Percentiles rank a stretch among this genome's conserved stretches.
Evolutionary conservation across 1,140 invertebrate genomes (phyloP).

Genomic region (Dinothrombium tinctorium): DNA sequence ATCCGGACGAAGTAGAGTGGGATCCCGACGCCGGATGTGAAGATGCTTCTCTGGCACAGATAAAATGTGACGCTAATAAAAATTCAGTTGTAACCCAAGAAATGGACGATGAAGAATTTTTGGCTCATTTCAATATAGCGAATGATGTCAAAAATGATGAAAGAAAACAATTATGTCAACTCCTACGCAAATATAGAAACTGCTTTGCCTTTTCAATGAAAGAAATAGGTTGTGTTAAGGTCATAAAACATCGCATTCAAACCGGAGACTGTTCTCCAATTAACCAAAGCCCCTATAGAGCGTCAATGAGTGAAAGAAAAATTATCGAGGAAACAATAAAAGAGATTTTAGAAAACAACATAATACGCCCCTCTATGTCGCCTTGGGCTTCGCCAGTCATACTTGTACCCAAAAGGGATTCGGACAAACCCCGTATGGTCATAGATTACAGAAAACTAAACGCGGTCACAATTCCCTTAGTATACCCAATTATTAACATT

Average conservation of each 20-base stretch:
- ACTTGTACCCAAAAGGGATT: constrained; percentile 11
- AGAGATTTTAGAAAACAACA: constrained; percentile 12
- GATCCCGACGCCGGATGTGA: too few species aligned
- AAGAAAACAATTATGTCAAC: too few species aligned
- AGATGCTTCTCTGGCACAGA: too few species aligned
- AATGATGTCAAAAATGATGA: too few species aligned
- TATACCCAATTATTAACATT: constrained; percentile 21
- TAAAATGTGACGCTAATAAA: too few species aligned
- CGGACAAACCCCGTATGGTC: constrained; percentile 1
- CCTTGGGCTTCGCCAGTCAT: constrained; percentile 14
- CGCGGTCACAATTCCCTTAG: constrained; percentile 9
- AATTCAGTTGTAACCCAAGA: too few species aligned
- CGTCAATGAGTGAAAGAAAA: constrained; percentile 5
- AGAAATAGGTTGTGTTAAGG: not conserved
- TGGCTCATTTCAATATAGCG: too few species aligned
- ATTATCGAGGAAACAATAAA: constrained; percentile 11
- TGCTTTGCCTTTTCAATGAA: too few species aligned
- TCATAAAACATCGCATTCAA: not conserved
- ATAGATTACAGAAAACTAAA: constrained; percentile 12
- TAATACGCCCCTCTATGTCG: constrained; percentile 12
- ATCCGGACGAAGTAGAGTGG: too few species aligned
- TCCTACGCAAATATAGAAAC: too few species aligned
- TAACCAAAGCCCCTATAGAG: not conserved
- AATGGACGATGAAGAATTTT: too few species aligned
- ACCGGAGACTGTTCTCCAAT: not conserved